These are phyloP conservation scores for Sturnus vulgaris DNA, from an alignment of 2,113 vertebrate genomes.

Conservation along the genomic window DNA sequence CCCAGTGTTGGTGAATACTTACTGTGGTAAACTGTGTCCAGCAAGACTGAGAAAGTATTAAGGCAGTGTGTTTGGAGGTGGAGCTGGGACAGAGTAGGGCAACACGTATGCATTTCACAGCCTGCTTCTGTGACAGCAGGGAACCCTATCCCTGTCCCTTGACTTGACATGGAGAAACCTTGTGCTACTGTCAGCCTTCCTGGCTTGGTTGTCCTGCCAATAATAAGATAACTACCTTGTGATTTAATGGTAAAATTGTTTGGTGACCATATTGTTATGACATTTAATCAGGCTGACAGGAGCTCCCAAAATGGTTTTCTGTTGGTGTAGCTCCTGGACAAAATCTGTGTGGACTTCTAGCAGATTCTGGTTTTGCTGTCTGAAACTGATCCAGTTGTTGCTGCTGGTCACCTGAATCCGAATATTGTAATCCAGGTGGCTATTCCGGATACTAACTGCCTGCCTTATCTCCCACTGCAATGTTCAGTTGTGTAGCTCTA, in stretches of 20 bases:
- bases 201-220: neutral
- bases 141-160: neutral
- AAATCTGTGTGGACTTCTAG: neutral
- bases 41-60: neutral
- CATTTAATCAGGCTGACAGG: neutral
- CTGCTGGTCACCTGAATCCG: neutral
- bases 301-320: neutral
- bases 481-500: neutral
- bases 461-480: neutral
- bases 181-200: neutral
- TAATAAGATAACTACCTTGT: neutral
- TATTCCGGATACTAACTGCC: neutral
- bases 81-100: neutral
- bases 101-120: neutral
- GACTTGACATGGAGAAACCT: neutral
- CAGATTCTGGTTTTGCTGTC: neutral
- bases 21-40: neutral
- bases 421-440: neutral
- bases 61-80: neutral
- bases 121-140: neutral
- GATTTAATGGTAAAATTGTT: neutral
- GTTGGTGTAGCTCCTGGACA: neutral
- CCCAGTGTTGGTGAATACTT: neutral
- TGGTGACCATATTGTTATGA: neutral
- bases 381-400: neutral